Evolutionary conservation across 2,113 vertebrate species (phyloP), one percentile per base, ranked within the genome.

Genomic region (Oophaga pumilio): DNA sequence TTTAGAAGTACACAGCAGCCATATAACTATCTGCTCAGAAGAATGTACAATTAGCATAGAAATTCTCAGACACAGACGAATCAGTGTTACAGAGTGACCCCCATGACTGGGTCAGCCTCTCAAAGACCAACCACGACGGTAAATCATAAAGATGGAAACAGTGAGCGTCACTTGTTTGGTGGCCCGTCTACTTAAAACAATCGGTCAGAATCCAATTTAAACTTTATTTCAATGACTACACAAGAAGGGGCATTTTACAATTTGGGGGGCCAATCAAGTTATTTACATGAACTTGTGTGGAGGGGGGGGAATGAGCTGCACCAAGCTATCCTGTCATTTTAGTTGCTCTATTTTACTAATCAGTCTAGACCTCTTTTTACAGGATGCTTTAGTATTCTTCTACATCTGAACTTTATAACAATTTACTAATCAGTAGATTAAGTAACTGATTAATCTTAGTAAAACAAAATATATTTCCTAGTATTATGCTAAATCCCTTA

Each of bases 51-150:
- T 87, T 43, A 87, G 26, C 18, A 80, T 52, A 87, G 64, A 68
- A 69, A 71, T 82, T 62, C 53, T 52, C 20, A 87, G 86, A 82
- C 77, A 87, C 28, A 82, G 59, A 86, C 53, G 57, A 26, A 82
- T 82, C 77, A 71, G 66, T 73, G 24, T 82, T 82, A 62, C 33
- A 57, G 20, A 33, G 11, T 87, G 86, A 81, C 77, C 76, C 33
- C 69, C 59, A n/a, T 73, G 78, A 73, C 77, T 79, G 20, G 85
- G 9, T 26, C 66, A 87, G 57, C 18, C 56, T 71, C 77, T 22
- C 10, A 18, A 73, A 53, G 17, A 8, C 22, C 8, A 53, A 81
- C 57, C 26, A 71, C 26, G 69, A 12, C 77, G 33, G 50, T 79
- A 79, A 86, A 80, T 86, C 76, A 69, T 56, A 15, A 56, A 12